A percentile compares a stretch with the other conserved stretches of the same genome.
These are phyloP conservation scores for Megaceryle torquata DNA, from an alignment of 2,113 vertebrate genomes.

Conservation along the genomic window DNA sequence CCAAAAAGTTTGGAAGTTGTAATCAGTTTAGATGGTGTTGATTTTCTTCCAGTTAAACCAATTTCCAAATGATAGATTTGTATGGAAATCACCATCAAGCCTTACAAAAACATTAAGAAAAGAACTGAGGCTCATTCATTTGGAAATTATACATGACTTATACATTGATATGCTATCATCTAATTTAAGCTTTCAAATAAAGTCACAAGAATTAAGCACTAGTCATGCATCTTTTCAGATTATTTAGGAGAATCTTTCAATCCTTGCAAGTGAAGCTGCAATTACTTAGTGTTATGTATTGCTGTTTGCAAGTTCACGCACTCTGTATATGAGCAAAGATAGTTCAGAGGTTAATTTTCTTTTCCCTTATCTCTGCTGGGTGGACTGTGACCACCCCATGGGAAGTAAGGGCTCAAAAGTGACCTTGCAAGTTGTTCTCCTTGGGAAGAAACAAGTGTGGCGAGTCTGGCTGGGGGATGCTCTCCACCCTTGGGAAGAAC, in stretches of 20 bases:
- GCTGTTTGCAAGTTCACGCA: background rate
- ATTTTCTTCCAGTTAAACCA: background rate
- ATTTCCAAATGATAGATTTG: background rate
- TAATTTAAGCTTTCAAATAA: background rate
- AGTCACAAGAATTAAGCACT: background rate
- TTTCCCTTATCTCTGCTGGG: background rate
- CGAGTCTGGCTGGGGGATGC: background rate
- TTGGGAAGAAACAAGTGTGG: constrained; percentile 6
- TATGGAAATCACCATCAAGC: background rate
- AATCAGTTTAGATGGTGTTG: background rate
- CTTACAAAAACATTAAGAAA: background rate
- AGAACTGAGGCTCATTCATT: background rate
- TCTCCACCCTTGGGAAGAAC: constrained; percentile 29
- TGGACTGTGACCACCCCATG: constrained; percentile 1
- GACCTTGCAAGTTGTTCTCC: constrained; percentile 25
- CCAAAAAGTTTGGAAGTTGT: background rate
- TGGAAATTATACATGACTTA: background rate
- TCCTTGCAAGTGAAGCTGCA: constrained; percentile 6
- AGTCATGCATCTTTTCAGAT: background rate
- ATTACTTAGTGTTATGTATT: background rate
- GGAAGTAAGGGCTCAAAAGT: constrained; percentile 25
- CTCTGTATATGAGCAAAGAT: background rate
- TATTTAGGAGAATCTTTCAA: background rate
- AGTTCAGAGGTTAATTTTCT: constrained; percentile 2
- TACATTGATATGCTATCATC: background rate